Conservation (phyloP, 1,140 invertebrate genomes). For the Conopomorpha cramerella region DNA sequence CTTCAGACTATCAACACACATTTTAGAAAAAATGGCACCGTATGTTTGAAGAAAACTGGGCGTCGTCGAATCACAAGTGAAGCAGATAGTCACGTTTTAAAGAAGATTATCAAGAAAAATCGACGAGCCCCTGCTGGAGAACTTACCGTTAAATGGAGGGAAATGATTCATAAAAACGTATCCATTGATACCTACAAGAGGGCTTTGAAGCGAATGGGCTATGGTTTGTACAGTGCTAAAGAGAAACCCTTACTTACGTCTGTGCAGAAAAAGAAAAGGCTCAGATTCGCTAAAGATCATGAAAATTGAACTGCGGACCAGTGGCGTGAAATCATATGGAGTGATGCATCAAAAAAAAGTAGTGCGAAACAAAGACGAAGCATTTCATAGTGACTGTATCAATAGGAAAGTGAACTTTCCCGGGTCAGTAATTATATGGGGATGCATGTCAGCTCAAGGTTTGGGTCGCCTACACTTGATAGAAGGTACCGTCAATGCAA, state of each 20-base stretch:
- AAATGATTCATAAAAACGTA: slow-evolving; percentile 1
- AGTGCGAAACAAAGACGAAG: background rate
- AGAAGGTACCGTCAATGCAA: slow-evolving; percentile 10
- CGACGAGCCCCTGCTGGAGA: slow-evolving; percentile 1
- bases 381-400: background rate
- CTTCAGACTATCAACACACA: background rate
- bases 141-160: slow-evolving; percentile 1
- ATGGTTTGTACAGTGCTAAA: slow-evolving; percentile 1
- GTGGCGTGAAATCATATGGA: slow-evolving; percentile 2
- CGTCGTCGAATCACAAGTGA: background rate
- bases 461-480: slow-evolving; percentile 8
- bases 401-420: background rate
- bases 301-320: background rate
- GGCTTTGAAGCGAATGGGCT: slow-evolving; percentile 1
- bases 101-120: slow-evolving; percentile 1
- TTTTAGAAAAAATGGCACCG: background rate
- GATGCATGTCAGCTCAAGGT: slow-evolving; percentile 8
- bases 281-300: background rate
- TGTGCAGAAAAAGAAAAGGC: background rate
- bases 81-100: background rate
- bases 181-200: slow-evolving; percentile 1
- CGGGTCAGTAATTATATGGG: background rate
- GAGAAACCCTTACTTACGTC: slow-evolving; percentile 1
- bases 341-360: slow-evolving; percentile 1
- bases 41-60: slow-evolving; percentile 2